Conservation (phyloP, 2,797 vertebrate species). For the Cyprinella venusta region DNA sequence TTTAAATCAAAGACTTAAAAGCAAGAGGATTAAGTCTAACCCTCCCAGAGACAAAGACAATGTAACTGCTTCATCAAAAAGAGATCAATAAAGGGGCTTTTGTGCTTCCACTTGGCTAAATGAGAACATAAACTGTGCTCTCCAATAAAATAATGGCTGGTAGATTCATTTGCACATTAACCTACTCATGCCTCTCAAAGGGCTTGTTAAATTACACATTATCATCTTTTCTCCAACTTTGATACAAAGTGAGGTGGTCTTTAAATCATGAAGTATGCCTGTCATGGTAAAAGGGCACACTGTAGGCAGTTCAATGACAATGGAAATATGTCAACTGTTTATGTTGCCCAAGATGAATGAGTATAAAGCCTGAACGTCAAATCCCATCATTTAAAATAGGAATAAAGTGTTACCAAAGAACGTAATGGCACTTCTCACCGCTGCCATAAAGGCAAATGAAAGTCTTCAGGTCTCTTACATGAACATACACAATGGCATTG, state of each 20-base stretch:
- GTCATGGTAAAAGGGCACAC: not conserved
- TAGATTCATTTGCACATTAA: slow-evolving; percentile 39
- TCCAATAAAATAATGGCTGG: slow-evolving; percentile 41
- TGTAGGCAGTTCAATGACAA: not conserved
- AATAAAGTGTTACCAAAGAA: slow-evolving; percentile 5
- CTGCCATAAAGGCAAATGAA: too few species aligned
- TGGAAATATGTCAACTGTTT: not conserved
- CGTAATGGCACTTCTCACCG: too few species aligned
- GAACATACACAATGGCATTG: not conserved
- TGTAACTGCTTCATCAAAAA: slow-evolving; percentile 75
- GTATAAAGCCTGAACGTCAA: not conserved
- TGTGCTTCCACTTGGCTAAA: slow-evolving; percentile 44
- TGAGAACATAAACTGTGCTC: slow-evolving; percentile 40
- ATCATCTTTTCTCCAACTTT: slow-evolving; percentile 31
- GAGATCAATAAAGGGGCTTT: slow-evolving; percentile 72
- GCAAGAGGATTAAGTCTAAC: slow-evolving; percentile 30
- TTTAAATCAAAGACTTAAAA: slow-evolving; percentile 31
- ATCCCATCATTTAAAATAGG: not conserved
- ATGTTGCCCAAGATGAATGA: not conserved
- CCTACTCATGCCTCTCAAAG: slow-evolving; percentile 40
- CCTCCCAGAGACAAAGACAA: slow-evolving; percentile 46
- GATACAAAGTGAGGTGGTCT: slow-evolving; percentile 25
- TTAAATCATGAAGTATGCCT: slow-evolving; percentile 16
- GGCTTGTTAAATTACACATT: slow-evolving; percentile 22
- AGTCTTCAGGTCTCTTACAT: not conserved